phyloP scores from a whole-genome alignment of 2,888 invertebrate genomes.

The Tetheella fluctuosa region DNA sequence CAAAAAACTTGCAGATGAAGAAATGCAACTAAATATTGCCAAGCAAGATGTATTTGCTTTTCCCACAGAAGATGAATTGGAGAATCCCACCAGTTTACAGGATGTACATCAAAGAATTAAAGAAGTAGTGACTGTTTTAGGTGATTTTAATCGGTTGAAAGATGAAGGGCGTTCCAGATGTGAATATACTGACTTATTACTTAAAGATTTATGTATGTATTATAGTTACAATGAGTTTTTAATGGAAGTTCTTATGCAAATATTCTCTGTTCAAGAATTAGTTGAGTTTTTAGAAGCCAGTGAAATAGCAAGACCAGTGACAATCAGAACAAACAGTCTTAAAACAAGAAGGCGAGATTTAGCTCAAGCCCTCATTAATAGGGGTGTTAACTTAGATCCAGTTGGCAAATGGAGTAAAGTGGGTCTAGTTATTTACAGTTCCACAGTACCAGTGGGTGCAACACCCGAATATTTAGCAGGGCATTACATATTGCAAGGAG shows the following conservation, averaged over 20 bases:
- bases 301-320: constrained; percentile 96
- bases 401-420: constrained; percentile 99
- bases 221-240: constrained; percentile 99
- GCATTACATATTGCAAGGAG: constrained; percentile 98
- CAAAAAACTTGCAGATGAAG: constrained; percentile 89
- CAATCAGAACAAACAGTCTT: constrained; percentile 97
- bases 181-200: constrained; percentile 92
- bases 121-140: constrained; percentile 91
- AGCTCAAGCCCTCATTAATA: constrained; percentile 96
- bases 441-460: constrained; percentile 98
- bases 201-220: constrained; percentile 94
- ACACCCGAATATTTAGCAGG: constrained; percentile 99
- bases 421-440: constrained; percentile 97
- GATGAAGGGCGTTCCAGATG: constrained; percentile 88
- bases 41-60: constrained; percentile 91
- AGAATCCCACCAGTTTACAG: constrained; percentile 89
- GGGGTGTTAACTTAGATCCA: constrained; percentile 99
- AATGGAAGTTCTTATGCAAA: constrained; percentile 95
- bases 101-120: constrained; percentile 95
- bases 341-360: constrained; percentile 96
- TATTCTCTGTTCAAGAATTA: constrained; percentile 94
- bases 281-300: constrained; percentile 98
- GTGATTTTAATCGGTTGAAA: constrained; percentile 89
- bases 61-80: constrained; percentile 89
- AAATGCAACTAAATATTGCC: constrained; percentile 91